A percentile compares a stretch with the other conserved stretches of the same genome.
These are phyloP conservation scores for Mormyrops boulengeri DNA, from an alignment of 2,797 vertebrate species.

Conservation along the genomic window DNA sequence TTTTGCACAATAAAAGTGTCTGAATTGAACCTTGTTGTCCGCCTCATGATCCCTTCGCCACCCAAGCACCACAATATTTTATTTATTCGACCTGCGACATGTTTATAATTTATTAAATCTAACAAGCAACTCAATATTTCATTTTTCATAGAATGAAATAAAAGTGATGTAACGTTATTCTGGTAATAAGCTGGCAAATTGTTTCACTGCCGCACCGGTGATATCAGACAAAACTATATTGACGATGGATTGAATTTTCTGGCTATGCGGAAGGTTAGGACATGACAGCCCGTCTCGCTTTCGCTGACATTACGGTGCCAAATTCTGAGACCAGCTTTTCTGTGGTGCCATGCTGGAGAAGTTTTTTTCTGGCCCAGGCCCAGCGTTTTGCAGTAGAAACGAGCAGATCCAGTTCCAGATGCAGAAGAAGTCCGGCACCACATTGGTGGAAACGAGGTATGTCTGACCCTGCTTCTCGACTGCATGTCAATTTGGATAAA, in stretches of 20 bases:
- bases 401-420: background rate
- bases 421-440: background rate
- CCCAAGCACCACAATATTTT: background rate
- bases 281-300: background rate
- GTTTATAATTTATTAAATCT: background rate
- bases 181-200: background rate
- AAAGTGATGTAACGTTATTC: background rate
- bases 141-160: background rate
- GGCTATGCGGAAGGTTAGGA: background rate
- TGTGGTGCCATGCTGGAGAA: background rate
- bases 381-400: background rate
- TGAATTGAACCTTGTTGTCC: background rate
- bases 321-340: background rate
- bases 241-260: background rate
- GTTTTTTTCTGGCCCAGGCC: background rate
- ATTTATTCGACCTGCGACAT: background rate
- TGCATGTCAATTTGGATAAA: background rate
- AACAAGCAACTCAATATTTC: background rate
- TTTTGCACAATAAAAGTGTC: background rate
- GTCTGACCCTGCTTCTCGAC: background rate
- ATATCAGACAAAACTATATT: background rate
- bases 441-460: background rate
- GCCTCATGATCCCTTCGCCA: background rate
- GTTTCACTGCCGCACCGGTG: background rate
- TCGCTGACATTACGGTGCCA: background rate